Percentiles rank a stretch among this genome's conserved stretches.
Conservation (phyloP, 2,797 vertebrate species). For the Smutsia temminckii region DNA sequence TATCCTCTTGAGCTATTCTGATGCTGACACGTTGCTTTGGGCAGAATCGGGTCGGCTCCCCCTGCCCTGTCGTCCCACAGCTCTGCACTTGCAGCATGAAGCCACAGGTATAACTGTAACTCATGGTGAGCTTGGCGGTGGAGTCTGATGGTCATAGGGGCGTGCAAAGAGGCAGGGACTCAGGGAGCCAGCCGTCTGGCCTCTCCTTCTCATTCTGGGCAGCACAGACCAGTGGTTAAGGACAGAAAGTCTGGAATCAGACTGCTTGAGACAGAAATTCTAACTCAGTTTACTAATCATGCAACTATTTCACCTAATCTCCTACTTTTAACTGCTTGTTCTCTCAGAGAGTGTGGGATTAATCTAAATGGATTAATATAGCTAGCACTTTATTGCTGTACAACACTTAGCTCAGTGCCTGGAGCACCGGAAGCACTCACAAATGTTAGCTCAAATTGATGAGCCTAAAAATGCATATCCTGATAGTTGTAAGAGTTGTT, state of each 20-base stretch:
- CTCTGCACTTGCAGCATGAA: not conserved
- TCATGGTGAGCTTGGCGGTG: not conserved
- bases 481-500: not conserved
- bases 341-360: not conserved
- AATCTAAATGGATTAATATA: not conserved
- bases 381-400: not conserved
- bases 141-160: not conserved
- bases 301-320: not conserved
- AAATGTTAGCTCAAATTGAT: not conserved
- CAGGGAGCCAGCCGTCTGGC: not conserved
- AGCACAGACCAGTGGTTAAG: not conserved
- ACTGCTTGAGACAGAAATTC: not conserved
- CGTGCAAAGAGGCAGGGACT: not conserved
- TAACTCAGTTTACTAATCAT: not conserved
- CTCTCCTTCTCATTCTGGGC: not conserved
- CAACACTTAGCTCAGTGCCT: not conserved
- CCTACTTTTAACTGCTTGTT: not conserved
- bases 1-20: not conserved
- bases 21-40: not conserved
- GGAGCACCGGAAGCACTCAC: not conserved
- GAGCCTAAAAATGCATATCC: not conserved
- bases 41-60: not conserved
- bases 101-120: not conserved
- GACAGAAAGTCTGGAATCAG: not conserved
- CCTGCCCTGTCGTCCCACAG: accelerated